phyloP scores from a whole-genome alignment of 30 jellyfish, hydroid and myxozoan species.

The Phacellophora camtschatica region DNA sequence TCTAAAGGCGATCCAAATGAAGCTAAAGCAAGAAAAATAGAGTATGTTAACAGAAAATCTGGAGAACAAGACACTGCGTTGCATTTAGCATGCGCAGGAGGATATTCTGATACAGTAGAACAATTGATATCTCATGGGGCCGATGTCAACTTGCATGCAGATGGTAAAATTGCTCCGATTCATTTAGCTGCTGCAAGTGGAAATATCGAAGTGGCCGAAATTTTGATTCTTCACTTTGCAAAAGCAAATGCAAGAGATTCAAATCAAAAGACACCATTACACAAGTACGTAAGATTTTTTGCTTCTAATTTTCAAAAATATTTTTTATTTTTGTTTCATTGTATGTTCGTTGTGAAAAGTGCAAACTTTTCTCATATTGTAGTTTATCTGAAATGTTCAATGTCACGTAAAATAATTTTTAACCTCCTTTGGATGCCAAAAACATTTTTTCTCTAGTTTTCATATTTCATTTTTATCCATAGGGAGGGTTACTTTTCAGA shows the following conservation, averaged over 20 bases:
- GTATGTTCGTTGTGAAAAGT: too few species aligned
- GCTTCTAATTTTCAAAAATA: too few species aligned
- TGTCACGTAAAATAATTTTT: too few species aligned
- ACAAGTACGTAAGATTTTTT: constrained; percentile 66
- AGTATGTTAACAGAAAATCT: constrained; percentile 41
- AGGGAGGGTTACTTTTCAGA: too few species aligned
- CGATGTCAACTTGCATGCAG: constrained; percentile 73
- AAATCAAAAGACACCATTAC: constrained; percentile 84
- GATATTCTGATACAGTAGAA: constrained; percentile 70
- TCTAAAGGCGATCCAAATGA: constrained; percentile 31
- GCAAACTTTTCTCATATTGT: too few species aligned
- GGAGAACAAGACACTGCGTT: constrained; percentile 76
- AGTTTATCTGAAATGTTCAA: too few species aligned
- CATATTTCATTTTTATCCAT: too few species aligned
- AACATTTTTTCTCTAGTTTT: too few species aligned
- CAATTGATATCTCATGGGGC: constrained; percentile 81
- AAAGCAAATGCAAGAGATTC: constrained; percentile 78
- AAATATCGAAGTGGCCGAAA: constrained; percentile 46
- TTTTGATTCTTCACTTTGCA: constrained; percentile 47
- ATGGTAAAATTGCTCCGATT: constrained; percentile 69
- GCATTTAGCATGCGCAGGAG: constrained; percentile 90
- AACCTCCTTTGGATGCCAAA: too few species aligned
- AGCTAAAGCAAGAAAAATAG: neutral
- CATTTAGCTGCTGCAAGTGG: constrained; percentile 94
- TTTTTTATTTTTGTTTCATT: too few species aligned